Percentiles rank a stretch among this genome's conserved stretches.
phyloP scores from a whole-genome alignment of 2,888 invertebrate genomes.

The Ichneumon xanthorius region DNA sequence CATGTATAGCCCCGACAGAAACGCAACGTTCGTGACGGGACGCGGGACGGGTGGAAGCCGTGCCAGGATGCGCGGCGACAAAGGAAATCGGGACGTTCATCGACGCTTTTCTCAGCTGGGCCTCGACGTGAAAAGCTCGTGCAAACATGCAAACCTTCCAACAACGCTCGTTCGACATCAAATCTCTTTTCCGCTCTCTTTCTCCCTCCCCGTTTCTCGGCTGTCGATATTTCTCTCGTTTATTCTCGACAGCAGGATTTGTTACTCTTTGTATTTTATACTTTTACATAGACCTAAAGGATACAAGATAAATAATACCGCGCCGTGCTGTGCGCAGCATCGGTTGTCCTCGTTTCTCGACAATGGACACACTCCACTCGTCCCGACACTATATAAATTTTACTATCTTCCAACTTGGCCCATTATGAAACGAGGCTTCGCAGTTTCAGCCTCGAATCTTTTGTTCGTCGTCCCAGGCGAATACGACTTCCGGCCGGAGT shows the following conservation, averaged over 20 bases:
- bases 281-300: background rate
- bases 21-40: background rate
- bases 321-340: background rate
- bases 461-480: background rate
- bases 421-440: background rate
- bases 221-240: constrained; percentile 28
- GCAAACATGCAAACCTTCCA: background rate
- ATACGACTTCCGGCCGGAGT: background rate
- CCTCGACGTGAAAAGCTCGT: constrained; percentile 4
- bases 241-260: background rate
- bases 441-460: background rate
- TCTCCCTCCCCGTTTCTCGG: background rate
- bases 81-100: constrained; percentile 31
- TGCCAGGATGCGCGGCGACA: constrained; percentile 31
- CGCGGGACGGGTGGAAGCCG: constrained; percentile 11
- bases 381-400: background rate
- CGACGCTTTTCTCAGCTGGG: constrained; percentile 21
- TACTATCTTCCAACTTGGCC: background rate
- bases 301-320: constrained; percentile 3
- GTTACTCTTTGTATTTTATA: constrained; percentile 3
- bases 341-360: constrained; percentile 8
- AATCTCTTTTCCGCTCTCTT: constrained; percentile 2
- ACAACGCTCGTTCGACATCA: background rate
- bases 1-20: background rate
- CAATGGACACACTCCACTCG: background rate